phyloP scores from a whole-genome alignment of 2,113 vertebrate species.

The Ptilorrhoa leucosticta region DNA sequence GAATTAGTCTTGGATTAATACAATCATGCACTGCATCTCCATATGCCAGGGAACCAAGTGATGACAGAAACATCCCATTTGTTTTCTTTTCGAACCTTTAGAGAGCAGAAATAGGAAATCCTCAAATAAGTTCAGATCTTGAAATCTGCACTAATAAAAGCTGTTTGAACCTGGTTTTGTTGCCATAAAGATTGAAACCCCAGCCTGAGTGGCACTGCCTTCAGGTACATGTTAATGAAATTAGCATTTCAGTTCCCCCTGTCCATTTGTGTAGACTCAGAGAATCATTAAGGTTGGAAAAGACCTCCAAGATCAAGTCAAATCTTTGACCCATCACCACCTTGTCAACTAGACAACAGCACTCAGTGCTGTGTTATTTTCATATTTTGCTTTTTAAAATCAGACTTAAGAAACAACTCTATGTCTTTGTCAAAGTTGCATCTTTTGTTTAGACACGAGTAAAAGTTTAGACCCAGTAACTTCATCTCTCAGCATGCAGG shows the following conservation, averaged over 20 bases:
- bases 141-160: not conserved
- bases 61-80: not conserved
- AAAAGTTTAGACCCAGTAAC: not conserved
- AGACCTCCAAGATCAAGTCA: not conserved
- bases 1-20: slow-evolving; percentile 28
- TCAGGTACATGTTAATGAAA: not conserved
- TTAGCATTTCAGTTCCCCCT: not conserved
- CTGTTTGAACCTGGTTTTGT: not conserved
- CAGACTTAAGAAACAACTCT: not conserved
- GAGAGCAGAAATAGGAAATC: not conserved
- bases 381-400: not conserved
- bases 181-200: not conserved
- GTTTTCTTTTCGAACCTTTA: not conserved
- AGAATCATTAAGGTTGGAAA: not conserved
- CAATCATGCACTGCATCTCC: slow-evolving; percentile 1
- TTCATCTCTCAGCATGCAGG: not conserved
- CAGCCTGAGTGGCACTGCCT: not conserved
- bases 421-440: not conserved
- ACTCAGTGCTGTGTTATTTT: not conserved
- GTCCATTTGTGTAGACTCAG: not conserved
- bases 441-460: not conserved
- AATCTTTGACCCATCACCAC: not conserved
- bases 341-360: not conserved
- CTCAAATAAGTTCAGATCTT: not conserved
- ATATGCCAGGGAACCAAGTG: not conserved